Conservation (phyloP, 2,113 vertebrate species). For the Leucosticte australis region DNA sequence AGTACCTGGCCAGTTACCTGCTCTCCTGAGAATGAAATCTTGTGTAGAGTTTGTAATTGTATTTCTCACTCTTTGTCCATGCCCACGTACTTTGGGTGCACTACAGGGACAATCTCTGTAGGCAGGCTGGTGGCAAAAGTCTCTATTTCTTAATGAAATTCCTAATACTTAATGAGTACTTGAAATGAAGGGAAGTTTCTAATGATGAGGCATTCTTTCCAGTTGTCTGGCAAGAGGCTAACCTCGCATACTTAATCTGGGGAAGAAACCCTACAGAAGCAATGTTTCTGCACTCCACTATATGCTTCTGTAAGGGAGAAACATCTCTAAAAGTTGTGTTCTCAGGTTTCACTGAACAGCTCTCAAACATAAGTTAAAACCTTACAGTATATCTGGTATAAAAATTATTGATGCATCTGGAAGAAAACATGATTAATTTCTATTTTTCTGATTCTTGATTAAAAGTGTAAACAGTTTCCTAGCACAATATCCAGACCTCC, state of each 20-base stretch:
- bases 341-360: background rate
- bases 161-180: background rate
- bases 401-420: background rate
- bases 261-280: background rate
- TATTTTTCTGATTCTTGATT: background rate
- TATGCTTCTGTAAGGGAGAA: background rate
- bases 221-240: background rate
- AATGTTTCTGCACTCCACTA: background rate
- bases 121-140: background rate
- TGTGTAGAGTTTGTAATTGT: background rate
- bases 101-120: accelerated
- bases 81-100: background rate
- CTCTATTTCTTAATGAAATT: background rate
- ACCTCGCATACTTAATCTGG: too few species aligned
- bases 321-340: background rate
- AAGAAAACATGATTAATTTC: background rate
- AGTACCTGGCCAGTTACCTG: background rate
- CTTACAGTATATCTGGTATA: background rate
- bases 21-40: background rate
- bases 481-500: background rate
- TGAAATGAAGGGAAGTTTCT: background rate
- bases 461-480: background rate
- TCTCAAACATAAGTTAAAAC: background rate
- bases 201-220: background rate
- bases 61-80: background rate